Conservation (phyloP, 1,140 invertebrate species). For the Rhagoletis pomonella region DNA sequence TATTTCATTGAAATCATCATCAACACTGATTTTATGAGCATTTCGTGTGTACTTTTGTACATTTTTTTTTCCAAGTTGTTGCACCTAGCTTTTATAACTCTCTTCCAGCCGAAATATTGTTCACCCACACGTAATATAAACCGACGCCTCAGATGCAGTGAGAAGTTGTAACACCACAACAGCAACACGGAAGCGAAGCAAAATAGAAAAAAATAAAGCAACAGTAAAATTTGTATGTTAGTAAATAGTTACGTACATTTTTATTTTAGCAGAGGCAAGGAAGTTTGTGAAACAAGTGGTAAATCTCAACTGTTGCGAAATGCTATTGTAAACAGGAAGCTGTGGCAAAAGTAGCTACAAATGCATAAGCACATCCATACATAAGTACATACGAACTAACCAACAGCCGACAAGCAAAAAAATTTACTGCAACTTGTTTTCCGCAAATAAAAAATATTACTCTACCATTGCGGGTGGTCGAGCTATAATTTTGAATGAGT, state of each 20-base stretch:
- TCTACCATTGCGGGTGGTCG: constrained; percentile 1
- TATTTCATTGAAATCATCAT: background rate
- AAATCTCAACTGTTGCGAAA: constrained; percentile 27
- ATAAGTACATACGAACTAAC: too few species aligned
- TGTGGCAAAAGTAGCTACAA: background rate
- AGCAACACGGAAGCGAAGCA: background rate
- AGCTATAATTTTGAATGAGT: background rate
- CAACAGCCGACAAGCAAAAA: background rate
- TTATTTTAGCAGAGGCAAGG: background rate
- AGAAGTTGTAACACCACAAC: background rate
- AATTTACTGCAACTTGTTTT: background rate
- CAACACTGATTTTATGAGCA: background rate
- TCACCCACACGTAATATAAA: background rate
- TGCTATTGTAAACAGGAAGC: constrained; percentile 36
- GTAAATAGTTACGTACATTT: background rate
- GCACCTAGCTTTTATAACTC: background rate
- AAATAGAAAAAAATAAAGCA: background rate
- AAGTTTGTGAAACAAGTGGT: constrained; percentile 35
- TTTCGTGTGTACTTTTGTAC: background rate
- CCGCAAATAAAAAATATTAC: background rate
- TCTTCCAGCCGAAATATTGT: background rate
- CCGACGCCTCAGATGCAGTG: background rate
- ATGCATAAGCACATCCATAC: background rate
- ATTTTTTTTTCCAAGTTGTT: background rate
- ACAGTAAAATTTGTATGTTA: background rate